phyloP scores from a whole-genome alignment of 2,113 vertebrate species.

The Steatornis caripensis region DNA sequence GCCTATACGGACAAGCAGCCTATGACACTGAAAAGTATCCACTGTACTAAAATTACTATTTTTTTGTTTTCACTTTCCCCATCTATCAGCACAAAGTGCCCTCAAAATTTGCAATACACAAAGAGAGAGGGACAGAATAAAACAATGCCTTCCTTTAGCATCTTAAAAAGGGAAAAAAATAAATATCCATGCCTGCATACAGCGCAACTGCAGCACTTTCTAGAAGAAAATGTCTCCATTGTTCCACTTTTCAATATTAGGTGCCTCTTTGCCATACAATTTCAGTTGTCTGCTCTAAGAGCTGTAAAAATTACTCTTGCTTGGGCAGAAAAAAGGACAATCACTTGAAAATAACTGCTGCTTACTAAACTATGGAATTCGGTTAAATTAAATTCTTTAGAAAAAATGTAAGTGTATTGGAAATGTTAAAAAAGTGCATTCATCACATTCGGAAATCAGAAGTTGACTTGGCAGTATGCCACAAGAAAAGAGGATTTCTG shows the following conservation, averaged over 20 bases:
- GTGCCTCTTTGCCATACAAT: neutral
- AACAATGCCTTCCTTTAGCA: neutral
- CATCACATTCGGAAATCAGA: neutral
- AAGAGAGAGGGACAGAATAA: neutral
- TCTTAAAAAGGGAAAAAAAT: neutral
- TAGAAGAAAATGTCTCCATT: neutral
- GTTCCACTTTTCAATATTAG: neutral
- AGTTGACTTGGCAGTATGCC: neutral
- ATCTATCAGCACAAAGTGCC: neutral
- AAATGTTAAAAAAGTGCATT: neutral
- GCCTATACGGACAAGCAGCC: neutral
- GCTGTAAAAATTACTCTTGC: neutral
- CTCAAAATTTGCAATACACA: neutral
- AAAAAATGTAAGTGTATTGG: neutral
- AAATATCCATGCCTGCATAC: neutral
- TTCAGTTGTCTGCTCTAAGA: neutral
- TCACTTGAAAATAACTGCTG: neutral
- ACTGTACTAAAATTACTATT: neutral
- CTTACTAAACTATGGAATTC: neutral
- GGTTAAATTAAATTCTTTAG: neutral
- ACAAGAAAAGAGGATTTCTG: neutral
- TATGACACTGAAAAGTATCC: neutral
- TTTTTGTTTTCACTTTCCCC: neutral
- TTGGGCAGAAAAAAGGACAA: neutral
- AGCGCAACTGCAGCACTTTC: neutral